Percentiles rank a stretch among this genome's conserved stretches.
phyloP scores from a whole-genome alignment of 2,797 vertebrate genomes.

The Pachyuromys duprasi region DNA sequence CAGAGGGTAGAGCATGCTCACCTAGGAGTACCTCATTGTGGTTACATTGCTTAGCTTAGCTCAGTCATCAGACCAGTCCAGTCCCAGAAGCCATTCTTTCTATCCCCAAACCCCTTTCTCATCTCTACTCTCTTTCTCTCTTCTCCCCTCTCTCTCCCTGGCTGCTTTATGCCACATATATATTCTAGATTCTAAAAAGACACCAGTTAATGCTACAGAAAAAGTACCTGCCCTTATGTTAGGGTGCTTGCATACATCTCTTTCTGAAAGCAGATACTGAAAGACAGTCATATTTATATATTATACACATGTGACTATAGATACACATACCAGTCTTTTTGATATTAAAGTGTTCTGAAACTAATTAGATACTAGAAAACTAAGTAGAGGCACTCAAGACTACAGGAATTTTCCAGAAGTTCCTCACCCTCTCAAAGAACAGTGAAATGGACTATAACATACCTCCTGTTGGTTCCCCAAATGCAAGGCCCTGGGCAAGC shows the following conservation, averaged over 20 bases:
- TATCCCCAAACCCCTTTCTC: neutral
- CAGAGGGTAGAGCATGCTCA: neutral
- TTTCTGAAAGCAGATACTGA: neutral
- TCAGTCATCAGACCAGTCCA: neutral
- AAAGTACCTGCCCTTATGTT: neutral
- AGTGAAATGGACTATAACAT: neutral
- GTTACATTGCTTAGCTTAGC: neutral
- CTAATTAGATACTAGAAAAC: neutral
- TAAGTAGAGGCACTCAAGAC: neutral
- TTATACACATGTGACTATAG: neutral
- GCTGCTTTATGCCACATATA: neutral
- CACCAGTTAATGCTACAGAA: neutral
- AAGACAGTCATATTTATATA: neutral
- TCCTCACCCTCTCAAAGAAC: neutral
- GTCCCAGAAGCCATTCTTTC: neutral
- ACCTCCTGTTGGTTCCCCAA: neutral
- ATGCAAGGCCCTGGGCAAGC: neutral
- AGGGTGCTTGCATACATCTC: neutral
- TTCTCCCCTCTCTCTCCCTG: fast-evolving
- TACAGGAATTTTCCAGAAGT: neutral
- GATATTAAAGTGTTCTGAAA: conserved; percentile 7
- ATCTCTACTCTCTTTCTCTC: fast-evolving
- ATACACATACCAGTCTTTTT: neutral
- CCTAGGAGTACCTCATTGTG: neutral
- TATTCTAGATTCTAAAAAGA: conserved; percentile 5